A percentile compares a stretch with the other conserved stretches of the same genome.
Evolutionary conservation across 2,113 vertebrate species (phyloP).

Genomic region (Eretmochelys imbricata): DNA sequence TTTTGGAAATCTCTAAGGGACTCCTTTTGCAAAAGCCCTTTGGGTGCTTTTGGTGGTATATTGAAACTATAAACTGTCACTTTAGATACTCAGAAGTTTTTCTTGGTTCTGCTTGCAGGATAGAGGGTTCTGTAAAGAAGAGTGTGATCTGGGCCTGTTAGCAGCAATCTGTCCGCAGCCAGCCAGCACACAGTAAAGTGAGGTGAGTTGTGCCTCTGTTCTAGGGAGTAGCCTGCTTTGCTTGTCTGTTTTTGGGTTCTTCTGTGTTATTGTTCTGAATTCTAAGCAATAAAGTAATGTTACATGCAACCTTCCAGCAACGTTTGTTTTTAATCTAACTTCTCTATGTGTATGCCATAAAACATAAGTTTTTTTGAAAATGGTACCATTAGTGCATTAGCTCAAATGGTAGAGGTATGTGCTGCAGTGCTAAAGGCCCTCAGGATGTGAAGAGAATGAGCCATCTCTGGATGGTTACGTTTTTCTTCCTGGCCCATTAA

Average conservation of each 20-base stretch:
- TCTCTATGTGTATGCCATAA: too few species aligned
- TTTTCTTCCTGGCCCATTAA: not conserved
- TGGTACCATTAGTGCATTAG: not conserved
- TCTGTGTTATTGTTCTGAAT: not conserved
- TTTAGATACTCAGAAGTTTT: not conserved
- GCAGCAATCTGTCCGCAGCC: not conserved
- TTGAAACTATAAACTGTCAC: not conserved
- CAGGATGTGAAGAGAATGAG: fast-evolving
- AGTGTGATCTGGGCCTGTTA: not conserved
- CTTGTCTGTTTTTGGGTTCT: not conserved
- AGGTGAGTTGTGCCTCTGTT: not conserved
- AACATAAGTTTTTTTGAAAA: not conserved
- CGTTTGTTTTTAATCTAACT: too few species aligned
- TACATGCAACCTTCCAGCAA: too few species aligned
- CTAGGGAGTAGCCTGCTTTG: not conserved
- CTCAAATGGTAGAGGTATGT: slow-evolving; percentile 22
- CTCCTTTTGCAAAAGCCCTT: slow-evolving; percentile 21
- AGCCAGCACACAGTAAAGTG: not conserved
- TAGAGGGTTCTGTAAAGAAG: not conserved
- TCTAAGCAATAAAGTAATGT: too few species aligned
- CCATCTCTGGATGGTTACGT: not conserved
- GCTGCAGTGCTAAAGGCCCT: not conserved
- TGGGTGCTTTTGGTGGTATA: not conserved
- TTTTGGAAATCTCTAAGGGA: not conserved
- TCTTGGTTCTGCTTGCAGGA: not conserved